Base-by-base conservation (phyloP, 2,113 vertebrate species). In the Melanostigma gelatinosum region DNA sequence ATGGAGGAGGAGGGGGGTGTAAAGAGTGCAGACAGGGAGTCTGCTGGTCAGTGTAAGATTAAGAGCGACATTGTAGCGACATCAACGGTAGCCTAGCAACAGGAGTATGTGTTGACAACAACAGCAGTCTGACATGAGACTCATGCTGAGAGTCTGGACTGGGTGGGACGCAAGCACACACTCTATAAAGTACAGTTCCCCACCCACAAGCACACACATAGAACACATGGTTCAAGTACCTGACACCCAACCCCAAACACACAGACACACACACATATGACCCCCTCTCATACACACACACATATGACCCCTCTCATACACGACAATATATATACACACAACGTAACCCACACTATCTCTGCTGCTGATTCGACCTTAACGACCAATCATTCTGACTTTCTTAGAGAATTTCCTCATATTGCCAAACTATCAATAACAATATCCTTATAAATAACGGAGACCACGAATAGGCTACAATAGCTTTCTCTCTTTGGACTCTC, bases 91-190 rank as follows among this genome's bases (percentile, higher is more conserved):
- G 42, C 92, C 75, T 80, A 82, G 93, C 91, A 93, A 93, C 92
- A 13, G 2, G 27, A 70, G 67, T 8, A 67, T 88, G 85, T 94
- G 82, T 94, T 92, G 91, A 92, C 85, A 90, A 88, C 90, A 94
- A 92, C 88, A 93, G 79, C 0, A 24, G 77, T 42, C 81, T 64
- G 88, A 91, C 88, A 93, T 80, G 36, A 79, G 86, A 68, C 84
- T 81, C 13, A 11, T 71, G 75, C 72, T 72, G 69, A 75, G 62
- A 78, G 79, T 65, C 82, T 34, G 54, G 16, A 60, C 66, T 61
- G 79, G 82, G 84, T 79, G 73, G 64, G 54, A 64, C 20, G 1
- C 77, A 58, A 7, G 58, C 75, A 80, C 79, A 85, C 77, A 79
- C 63, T 36, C 63, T 36, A 72, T 83, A 82, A 57, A 83, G 46